phyloP scores from a whole-genome alignment of 64 coral and sea anemone genomes.

The Stichodactyla helianthus region DNA sequence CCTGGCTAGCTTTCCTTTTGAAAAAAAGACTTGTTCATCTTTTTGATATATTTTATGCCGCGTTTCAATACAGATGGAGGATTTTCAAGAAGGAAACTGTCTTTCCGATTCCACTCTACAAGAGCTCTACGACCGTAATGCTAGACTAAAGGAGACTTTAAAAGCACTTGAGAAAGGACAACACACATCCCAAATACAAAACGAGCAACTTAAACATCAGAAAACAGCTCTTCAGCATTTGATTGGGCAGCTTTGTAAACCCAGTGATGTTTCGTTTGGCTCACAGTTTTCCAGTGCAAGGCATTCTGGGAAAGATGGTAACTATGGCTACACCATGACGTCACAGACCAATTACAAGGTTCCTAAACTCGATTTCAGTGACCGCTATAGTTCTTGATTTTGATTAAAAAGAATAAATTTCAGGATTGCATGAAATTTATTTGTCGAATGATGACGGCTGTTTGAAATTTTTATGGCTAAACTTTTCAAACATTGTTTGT shows the following conservation, averaged over 20 bases:
- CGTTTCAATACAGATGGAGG: slow-evolving; percentile 45
- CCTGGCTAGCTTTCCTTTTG: no score
- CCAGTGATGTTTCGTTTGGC: not conserved
- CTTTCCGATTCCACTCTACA: slow-evolving; percentile 69
- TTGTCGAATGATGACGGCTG: no score
- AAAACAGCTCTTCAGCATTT: slow-evolving; percentile 43
- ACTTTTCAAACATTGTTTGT: no score
- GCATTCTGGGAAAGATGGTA: not conserved
- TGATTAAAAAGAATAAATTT: not conserved
- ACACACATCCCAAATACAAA: slow-evolving; percentile 68
- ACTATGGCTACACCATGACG: slow-evolving; percentile 19
- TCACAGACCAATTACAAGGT: slow-evolving; percentile 1
- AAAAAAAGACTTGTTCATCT: not conserved
- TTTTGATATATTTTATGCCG: not conserved
- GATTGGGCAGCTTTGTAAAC: slow-evolving; percentile 33
- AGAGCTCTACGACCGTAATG: slow-evolving; percentile 63
- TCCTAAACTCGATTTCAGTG: not conserved
- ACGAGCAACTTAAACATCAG: slow-evolving; percentile 60
- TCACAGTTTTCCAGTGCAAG: slow-evolving; percentile 43
- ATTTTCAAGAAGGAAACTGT: slow-evolving; percentile 39
- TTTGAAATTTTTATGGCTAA: no score
- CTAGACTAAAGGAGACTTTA: slow-evolving; percentile 55
- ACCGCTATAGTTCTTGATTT: not conserved
- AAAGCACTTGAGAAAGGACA: slow-evolving; percentile 70
- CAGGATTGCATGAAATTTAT: not conserved